phyloP scores from a whole-genome alignment of 2,113 vertebrate species.

The Eretmochelys imbricata region DNA sequence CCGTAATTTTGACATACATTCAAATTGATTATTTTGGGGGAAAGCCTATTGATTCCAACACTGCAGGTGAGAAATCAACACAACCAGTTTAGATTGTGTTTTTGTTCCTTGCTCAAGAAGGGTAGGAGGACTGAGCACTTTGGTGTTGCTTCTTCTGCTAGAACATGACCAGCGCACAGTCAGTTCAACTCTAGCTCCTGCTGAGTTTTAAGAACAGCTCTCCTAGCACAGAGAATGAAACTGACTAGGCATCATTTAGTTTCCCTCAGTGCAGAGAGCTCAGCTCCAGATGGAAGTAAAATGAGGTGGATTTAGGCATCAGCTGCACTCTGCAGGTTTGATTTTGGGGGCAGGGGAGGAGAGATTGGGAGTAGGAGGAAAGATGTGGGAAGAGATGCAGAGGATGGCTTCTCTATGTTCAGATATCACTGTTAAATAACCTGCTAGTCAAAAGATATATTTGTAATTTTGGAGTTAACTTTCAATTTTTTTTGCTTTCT shows the following conservation, averaged over 20 bases:
- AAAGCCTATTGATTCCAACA: neutral
- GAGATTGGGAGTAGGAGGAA: neutral
- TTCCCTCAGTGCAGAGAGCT: neutral
- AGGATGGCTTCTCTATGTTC: neutral
- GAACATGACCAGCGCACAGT: neutral
- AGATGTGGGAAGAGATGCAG: neutral
- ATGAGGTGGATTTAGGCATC: neutral
- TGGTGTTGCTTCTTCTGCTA: neutral
- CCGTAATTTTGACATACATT: neutral
- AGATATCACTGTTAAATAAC: neutral
- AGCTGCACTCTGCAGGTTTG: neutral
- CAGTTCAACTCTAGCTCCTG: neutral
- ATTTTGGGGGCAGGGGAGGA: neutral
- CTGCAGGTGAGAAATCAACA: neutral
- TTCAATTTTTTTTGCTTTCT: neutral
- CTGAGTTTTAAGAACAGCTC: neutral
- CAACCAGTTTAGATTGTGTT: neutral
- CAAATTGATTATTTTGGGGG: neutral
- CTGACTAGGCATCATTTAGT: neutral
- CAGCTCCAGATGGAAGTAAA: neutral
- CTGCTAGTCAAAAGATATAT: neutral
- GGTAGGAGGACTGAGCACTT: neutral
- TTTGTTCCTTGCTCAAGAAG: neutral
- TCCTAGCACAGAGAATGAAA: neutral
- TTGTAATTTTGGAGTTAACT: neutral